Evolutionary conservation across 2,797 vertebrate species (phyloP), one percentile per base, ranked within the genome.

Genomic region (Poeciliopsis turneri): DNA sequence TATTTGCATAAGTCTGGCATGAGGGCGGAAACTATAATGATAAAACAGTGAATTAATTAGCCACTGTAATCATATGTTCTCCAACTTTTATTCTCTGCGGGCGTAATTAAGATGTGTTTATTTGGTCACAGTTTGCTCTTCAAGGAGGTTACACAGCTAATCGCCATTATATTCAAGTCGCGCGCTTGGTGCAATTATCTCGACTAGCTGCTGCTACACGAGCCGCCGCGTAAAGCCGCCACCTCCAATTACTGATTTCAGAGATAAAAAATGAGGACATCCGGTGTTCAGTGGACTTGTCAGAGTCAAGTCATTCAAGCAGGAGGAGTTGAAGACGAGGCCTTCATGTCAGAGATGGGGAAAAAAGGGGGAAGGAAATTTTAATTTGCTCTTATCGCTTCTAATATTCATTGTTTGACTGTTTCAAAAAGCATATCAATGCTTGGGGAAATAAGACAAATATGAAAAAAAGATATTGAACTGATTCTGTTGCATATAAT

Each of bases 61-160:
- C 81, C 86, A 88, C 87, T 94, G 93, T 92, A 93, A 94, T 92
- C 92, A 92, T 93, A 93, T 90, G 91, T 93, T 93, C 87, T 92
- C 91, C 86, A 91, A 93, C 89, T 92, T 85, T 70, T 93, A 92
- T 93, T 94, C 94, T 94, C 94, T 77, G 76, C 70, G 91, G 94
- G 92, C 87, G 82, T 94, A 94, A 96, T 96, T 95, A 95, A 92
- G 91, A 94, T 82, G 87, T 94, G 93, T 95, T 95, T 95, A 95
- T 95, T 95, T 94, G 90, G 90, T 95, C 93, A 95, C 92, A 89
- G 85, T 92, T 93, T 94, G 82, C 84, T 93, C 91, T 94, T 94
- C 87, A 93, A 95, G 89, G 92, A 92, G 89, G 92, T 90, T 92
- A 88, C 91, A 83, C 89, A 86, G 87, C 92, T 95, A 95, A 96